Evolutionary conservation across 1,140 invertebrate genomes (phyloP).

Genomic region (Aradophagus sp.): DNA sequence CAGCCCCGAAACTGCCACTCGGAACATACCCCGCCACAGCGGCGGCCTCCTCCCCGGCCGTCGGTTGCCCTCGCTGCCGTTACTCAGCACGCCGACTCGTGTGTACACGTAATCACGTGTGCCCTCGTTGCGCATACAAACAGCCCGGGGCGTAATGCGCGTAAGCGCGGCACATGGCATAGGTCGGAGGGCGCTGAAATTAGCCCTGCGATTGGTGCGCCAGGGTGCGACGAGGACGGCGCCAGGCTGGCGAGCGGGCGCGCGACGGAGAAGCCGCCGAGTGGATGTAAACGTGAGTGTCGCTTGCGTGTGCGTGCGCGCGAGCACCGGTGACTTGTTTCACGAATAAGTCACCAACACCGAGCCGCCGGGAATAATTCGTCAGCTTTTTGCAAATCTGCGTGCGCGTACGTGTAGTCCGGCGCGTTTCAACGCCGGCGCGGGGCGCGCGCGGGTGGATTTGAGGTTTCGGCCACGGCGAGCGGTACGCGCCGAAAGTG

Average conservation of each 20-base stretch:
- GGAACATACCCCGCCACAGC: conserved; percentile 16
- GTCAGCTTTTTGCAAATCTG: conserved; percentile 48
- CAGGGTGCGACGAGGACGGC: conserved; percentile 16
- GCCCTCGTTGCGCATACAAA: conserved; percentile 56
- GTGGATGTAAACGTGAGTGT: conserved; percentile 22
- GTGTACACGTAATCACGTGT: conserved; percentile 57
- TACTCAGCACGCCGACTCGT: conserved; percentile 38
- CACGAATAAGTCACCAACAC: conserved; percentile 42
- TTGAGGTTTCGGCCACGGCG: conserved; percentile 21
- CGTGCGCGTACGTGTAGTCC: conserved; percentile 25
- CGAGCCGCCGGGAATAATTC: conserved; percentile 20
- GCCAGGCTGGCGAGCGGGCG: background rate
- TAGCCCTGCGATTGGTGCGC: conserved; percentile 41
- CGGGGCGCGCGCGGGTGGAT: conserved; percentile 10
- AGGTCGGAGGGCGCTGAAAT: conserved; percentile 54
- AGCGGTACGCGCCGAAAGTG: conserved; percentile 14
- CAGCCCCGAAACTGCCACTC: conserved; percentile 52
- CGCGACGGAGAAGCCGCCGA: conserved; percentile 1
- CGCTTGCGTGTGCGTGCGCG: conserved; percentile 4
- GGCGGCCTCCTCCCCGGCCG: too few species aligned
- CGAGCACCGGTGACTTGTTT: too few species aligned
- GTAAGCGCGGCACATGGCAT: conserved; percentile 50
- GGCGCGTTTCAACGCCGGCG: conserved; percentile 13
- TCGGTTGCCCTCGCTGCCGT: conserved; percentile 5
- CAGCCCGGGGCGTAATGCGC: conserved; percentile 50